Evolutionary conservation across 2,888 invertebrate genomes (phyloP).

Genomic region (Zonitis immaculata): DNA sequence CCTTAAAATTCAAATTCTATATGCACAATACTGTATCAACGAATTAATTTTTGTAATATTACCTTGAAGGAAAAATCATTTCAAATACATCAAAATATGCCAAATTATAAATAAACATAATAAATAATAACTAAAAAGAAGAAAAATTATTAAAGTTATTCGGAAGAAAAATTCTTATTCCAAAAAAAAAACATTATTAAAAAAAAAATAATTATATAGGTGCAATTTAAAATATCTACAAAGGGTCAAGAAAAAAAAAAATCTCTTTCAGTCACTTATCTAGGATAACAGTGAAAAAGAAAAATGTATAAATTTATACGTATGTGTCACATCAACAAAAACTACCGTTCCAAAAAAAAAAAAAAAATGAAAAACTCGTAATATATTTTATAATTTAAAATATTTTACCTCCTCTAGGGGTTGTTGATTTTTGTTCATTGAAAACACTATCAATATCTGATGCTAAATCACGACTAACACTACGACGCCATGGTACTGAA

Average conservation of each 20-base stretch:
- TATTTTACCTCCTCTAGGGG: slow-evolving; percentile 69
- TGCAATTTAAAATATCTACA: slow-evolving; percentile 26
- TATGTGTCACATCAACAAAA: slow-evolving; percentile 20
- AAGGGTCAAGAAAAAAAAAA: slow-evolving; percentile 23
- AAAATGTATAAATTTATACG: slow-evolving; percentile 11
- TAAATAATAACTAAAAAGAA: slow-evolving; percentile 16
- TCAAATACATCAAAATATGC: slow-evolving; percentile 33
- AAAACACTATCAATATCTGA: slow-evolving; percentile 71
- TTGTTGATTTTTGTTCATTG: slow-evolving; percentile 52
- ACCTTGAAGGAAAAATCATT: slow-evolving; percentile 8
- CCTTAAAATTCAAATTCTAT: background rate
- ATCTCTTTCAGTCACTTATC: slow-evolving; percentile 1
- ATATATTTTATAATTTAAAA: slow-evolving; percentile 23
- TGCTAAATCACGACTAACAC: slow-evolving; percentile 63
- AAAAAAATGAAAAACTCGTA: too few species aligned
- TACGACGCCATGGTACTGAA: slow-evolving; percentile 56
- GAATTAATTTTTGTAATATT: slow-evolving; percentile 9
- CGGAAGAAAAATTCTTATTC: slow-evolving; percentile 19
- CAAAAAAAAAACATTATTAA: slow-evolving; percentile 14
- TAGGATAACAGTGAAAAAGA: slow-evolving; percentile 13
- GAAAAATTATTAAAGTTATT: slow-evolving; percentile 20
- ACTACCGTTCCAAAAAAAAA: slow-evolving; percentile 17
- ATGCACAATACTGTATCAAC: slow-evolving; percentile 18
- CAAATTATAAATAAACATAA: slow-evolving; percentile 19
- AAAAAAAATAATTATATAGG: slow-evolving; percentile 20